These are phyloP conservation scores for Acestrorhynchus altus DNA, from an alignment of 2,797 vertebrate genomes.

Conservation along the genomic window DNA sequence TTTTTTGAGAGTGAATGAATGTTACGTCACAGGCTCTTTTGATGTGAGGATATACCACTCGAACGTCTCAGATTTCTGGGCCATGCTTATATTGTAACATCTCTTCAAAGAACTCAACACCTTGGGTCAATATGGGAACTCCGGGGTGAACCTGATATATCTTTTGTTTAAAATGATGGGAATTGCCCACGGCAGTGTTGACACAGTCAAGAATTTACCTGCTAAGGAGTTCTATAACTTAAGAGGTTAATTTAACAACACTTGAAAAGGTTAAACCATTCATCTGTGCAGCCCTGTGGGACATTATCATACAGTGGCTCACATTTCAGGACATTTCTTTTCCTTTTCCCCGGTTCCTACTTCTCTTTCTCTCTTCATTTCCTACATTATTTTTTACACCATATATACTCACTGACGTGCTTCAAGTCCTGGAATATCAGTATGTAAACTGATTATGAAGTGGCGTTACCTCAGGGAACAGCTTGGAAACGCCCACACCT, in stretches of 20 bases:
- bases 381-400: neutral
- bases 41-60: neutral
- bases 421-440: no score
- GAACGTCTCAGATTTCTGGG: conserved; percentile 6
- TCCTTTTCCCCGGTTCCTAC: conserved; percentile 13
- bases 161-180: neutral
- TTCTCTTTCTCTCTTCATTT: conserved; percentile 52
- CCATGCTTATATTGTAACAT: neutral
- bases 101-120: neutral
- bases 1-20: no score
- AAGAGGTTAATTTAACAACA: conserved; percentile 22
- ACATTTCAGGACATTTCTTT: conserved; percentile 59
- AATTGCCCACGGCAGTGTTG: neutral
- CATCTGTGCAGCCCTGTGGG: conserved; percentile 32
- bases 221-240: conserved; percentile 10
- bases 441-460: no score
- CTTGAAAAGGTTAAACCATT: conserved; percentile 32
- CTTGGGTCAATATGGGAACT: neutral
- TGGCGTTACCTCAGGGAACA: no score
- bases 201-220: neutral
- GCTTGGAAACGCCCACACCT: no score
- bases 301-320: conserved; percentile 65
- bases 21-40: neutral
- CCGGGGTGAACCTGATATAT: neutral
- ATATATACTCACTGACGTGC: neutral